phyloP scores from a whole-genome alignment of 2,113 vertebrate species.

The Indri indri region DNA sequence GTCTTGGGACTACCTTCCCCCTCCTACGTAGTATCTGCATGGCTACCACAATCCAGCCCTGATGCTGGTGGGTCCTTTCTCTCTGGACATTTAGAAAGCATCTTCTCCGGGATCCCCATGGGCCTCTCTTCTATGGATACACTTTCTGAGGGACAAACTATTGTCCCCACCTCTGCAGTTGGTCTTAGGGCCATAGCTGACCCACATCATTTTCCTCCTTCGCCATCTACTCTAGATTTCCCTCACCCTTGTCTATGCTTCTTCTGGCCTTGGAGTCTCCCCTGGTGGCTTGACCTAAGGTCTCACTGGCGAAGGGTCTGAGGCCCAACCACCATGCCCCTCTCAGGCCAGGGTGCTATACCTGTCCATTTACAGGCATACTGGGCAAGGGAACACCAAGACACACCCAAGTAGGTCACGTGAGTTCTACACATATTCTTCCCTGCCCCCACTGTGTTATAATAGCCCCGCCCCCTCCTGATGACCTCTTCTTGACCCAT shows the following conservation, averaged over 20 bases:
- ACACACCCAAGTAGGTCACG: not conserved
- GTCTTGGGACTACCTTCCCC: not conserved
- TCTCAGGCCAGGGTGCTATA: not conserved
- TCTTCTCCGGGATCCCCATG: not conserved
- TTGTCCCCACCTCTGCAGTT: not conserved
- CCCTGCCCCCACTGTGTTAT: too few relatives aligned
- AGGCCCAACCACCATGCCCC: not conserved
- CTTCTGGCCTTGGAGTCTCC: not conserved
- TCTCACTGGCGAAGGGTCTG: not conserved
- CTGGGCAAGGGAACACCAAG: not conserved
- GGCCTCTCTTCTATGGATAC: not conserved
- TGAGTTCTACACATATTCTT: not conserved
- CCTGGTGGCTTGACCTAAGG: not conserved
- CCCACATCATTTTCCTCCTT: not conserved
- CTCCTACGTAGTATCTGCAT: not conserved
- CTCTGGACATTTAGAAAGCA: not conserved
- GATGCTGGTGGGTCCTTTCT: not conserved
- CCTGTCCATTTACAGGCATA: not conserved
- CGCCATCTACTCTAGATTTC: not conserved
- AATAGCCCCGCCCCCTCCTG: not conserved
- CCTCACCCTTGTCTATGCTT: not conserved
- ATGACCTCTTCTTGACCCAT: not conserved
- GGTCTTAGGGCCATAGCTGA: not conserved
- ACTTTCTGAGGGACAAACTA: not conserved
- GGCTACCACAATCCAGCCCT: not conserved